These are phyloP conservation scores for Azorinus chamasolen DNA, from an alignment of 2,888 invertebrate species.

Conservation along the genomic window DNA sequence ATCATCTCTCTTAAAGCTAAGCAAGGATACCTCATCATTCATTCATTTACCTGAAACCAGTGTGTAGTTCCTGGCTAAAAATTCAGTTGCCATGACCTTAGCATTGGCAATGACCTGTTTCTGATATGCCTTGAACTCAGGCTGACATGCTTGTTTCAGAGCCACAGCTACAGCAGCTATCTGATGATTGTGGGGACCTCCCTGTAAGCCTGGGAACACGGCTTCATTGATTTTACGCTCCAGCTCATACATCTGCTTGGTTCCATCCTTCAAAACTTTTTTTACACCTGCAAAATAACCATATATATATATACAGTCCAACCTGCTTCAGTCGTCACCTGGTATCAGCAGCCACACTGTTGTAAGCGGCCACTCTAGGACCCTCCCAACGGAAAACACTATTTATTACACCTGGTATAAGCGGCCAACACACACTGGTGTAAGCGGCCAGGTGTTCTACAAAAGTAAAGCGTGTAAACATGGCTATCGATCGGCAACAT, in stretches of 20 bases:
- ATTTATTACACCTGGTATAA: no score
- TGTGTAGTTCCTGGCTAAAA: conserved; percentile 81
- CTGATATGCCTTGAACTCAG: conserved; percentile 95
- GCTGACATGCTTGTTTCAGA: conserved; percentile 94
- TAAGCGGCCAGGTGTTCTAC: no score
- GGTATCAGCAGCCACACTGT: no score
- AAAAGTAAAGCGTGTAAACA: no score
- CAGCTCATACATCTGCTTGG: conserved; percentile 94
- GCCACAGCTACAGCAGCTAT: conserved; percentile 96
- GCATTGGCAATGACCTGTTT: conserved; percentile 93
- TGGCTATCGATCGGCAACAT: no score
- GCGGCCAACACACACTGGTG: no score
- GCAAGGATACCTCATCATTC: no score
- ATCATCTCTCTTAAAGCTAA: no score
- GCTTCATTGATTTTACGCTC: conserved; percentile 95
- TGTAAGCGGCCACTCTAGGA: no score
- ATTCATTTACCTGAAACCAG: conserved; percentile 83
- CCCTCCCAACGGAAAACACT: no score
- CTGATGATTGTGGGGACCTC: conserved; percentile 99
- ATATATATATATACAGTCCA: no score
- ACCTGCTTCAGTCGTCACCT: no score
- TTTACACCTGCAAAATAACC: conserved; percentile 89
- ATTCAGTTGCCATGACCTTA: conserved; percentile 89
- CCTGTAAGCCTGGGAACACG: conserved; percentile 98
- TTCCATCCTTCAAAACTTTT: conserved; percentile 92